Conservation (phyloP, 2,888 invertebrate species). For the Nysson spinosus region DNA sequence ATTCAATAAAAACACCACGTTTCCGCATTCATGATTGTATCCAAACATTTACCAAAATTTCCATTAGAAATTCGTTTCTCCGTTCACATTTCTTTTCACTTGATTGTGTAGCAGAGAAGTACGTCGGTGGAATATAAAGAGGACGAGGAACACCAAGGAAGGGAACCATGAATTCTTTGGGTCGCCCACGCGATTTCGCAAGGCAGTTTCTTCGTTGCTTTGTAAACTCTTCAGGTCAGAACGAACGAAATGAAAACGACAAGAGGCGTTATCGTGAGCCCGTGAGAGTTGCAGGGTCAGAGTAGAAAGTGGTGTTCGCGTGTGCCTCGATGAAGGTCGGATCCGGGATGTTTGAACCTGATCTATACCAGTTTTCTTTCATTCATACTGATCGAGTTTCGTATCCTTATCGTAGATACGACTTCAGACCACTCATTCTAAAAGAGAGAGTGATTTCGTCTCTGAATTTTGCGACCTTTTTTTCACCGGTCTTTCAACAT, state of each 20-base stretch:
- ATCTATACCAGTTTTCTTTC: constrained; percentile 70
- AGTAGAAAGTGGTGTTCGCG: constrained; percentile 75
- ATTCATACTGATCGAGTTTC: constrained; percentile 64
- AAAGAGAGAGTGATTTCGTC: constrained; percentile 27
- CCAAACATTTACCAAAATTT: no score
- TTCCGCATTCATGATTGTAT: no score
- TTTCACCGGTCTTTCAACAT: no score
- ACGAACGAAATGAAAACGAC: constrained; percentile 73
- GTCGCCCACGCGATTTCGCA: constrained; percentile 30
- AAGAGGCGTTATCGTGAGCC: constrained; percentile 56
- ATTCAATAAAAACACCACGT: no score
- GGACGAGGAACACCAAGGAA: no score
- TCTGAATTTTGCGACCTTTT: no score
- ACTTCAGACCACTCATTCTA: constrained; percentile 5
- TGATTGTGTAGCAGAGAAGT: no score
- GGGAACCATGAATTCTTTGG: no score
- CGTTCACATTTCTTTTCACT: no score
- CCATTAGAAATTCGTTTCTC: no score
- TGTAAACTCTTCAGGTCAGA: constrained; percentile 31
- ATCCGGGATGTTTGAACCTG: constrained; percentile 73
- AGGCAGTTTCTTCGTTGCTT: constrained; percentile 33
- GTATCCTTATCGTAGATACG: constrained; percentile 27
- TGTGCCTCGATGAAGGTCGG: constrained; percentile 73
- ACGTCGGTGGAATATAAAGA: no score
- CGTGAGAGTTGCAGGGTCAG: constrained; percentile 71